A percentile compares a stretch with the other conserved stretches of the same genome.
Evolutionary conservation across 2,797 vertebrate genomes (phyloP).

Genomic region (Bradypodion pumilum): DNA sequence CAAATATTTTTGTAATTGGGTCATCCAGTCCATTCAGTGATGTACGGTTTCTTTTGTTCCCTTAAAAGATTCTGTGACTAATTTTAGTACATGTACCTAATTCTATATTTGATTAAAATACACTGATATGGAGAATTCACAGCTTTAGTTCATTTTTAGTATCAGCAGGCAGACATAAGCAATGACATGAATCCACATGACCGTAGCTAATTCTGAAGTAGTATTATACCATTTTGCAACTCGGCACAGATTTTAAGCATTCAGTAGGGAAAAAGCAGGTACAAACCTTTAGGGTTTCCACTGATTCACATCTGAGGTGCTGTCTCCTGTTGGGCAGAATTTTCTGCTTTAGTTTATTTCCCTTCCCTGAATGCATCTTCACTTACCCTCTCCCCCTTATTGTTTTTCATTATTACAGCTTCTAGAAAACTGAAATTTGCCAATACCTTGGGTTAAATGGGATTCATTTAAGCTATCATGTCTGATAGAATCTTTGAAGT

Average conservation of each 20-base stretch:
- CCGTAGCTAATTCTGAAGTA: neutral
- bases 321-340: neutral
- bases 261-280: neutral
- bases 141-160: too few relatives aligned
- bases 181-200: neutral
- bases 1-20: slow-evolving; percentile 64
- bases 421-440: too few relatives aligned
- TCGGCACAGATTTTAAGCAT: neutral
- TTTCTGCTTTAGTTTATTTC: neutral
- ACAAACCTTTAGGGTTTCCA: too few relatives aligned
- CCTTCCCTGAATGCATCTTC: too few relatives aligned
- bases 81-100: neutral
- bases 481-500: too few relatives aligned
- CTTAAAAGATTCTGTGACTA: neutral
- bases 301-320: neutral
- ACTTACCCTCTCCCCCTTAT: neutral
- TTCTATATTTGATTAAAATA: neutral
- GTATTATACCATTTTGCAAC: neutral
- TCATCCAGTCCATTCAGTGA: slow-evolving; percentile 46
- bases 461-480: neutral
- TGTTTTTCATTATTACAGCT: neutral
- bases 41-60: neutral
- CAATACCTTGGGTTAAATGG: too few relatives aligned
- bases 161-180: neutral
- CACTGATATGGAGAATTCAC: too few relatives aligned